These are phyloP conservation scores for Anoplolepis gracilipes DNA, from an alignment of 1,140 invertebrate species.

Conservation along the genomic window DNA sequence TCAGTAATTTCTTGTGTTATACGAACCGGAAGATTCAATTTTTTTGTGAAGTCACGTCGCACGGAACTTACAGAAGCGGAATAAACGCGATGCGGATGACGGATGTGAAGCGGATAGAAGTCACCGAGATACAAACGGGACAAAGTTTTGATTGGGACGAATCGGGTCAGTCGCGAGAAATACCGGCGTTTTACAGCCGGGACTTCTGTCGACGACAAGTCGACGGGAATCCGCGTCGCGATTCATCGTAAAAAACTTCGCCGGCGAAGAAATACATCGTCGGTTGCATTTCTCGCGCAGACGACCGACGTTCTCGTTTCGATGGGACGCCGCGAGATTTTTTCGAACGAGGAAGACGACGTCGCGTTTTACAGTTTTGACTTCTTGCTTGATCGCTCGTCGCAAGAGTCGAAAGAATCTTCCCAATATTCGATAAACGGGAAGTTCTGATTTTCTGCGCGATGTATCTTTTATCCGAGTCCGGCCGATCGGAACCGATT, in stretches of 20 bases:
- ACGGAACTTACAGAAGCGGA: not conserved
- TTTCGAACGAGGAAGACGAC: conserved; percentile 26
- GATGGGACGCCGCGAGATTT: not conserved
- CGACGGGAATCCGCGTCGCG: conserved; percentile 27
- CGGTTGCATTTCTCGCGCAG: conserved; percentile 32
- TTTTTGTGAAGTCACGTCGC: not conserved
- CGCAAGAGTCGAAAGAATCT: not conserved
- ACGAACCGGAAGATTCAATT: conserved; percentile 36
- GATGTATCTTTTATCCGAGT: not conserved
- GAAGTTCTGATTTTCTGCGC: conserved; percentile 24
- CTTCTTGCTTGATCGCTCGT: conserved; percentile 2
- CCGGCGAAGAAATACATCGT: conserved; percentile 14
- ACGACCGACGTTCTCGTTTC: conserved; percentile 6
- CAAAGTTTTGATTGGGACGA: conserved; percentile 65
- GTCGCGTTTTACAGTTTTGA: conserved; percentile 44
- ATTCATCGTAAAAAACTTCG: conserved; percentile 53
- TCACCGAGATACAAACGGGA: conserved; percentile 11
- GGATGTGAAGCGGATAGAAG: conserved; percentile 28
- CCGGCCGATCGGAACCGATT: conserved; percentile 27
- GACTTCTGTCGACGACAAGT: conserved; percentile 50
- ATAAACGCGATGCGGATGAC: conserved; percentile 31
- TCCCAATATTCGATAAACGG: not conserved
- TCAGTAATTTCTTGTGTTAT: not conserved
- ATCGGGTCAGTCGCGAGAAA: conserved; percentile 47
- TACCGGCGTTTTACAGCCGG: conserved; percentile 41